Evolutionary conservation across 2,797 vertebrate species (phyloP).

Genomic region (Epinephelus awoara): DNA sequence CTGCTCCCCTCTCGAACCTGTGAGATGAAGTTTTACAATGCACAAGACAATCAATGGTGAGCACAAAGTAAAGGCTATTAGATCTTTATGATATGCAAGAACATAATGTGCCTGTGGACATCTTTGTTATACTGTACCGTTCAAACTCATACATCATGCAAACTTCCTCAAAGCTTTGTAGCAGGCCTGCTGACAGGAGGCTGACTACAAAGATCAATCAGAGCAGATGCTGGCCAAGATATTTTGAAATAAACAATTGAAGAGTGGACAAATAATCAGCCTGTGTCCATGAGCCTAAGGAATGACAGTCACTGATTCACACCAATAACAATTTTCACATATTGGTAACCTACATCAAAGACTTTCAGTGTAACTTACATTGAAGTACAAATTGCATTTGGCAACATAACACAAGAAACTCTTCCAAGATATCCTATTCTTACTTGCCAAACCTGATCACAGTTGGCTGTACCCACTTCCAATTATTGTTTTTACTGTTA

Average conservation of each 20-base stretch:
- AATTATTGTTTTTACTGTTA: constrained; percentile 40
- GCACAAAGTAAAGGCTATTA: constrained; percentile 71
- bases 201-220: constrained; percentile 65
- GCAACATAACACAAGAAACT: constrained; percentile 71
- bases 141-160: constrained; percentile 76
- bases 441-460: constrained; percentile 24
- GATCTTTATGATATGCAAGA: constrained; percentile 69
- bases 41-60: constrained; percentile 74
- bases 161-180: constrained; percentile 67
- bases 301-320: constrained; percentile 66
- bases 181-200: constrained; percentile 67
- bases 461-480: not conserved
- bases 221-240: constrained; percentile 68
- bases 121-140: constrained; percentile 64
- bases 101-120: constrained; percentile 79
- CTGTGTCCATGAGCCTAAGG: constrained; percentile 40
- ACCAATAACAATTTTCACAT: constrained; percentile 66
- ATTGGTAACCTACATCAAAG: constrained; percentile 55
- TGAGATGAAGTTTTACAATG: constrained; percentile 73
- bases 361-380: constrained; percentile 52
- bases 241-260: constrained; percentile 58
- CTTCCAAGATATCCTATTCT: constrained; percentile 52
- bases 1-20: constrained; percentile 53
- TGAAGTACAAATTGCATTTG: constrained; percentile 20
- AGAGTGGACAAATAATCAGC: constrained; percentile 36